phyloP scores from a whole-genome alignment of 2,797 vertebrate genomes.

The Rousettus madagascariensis region DNA sequence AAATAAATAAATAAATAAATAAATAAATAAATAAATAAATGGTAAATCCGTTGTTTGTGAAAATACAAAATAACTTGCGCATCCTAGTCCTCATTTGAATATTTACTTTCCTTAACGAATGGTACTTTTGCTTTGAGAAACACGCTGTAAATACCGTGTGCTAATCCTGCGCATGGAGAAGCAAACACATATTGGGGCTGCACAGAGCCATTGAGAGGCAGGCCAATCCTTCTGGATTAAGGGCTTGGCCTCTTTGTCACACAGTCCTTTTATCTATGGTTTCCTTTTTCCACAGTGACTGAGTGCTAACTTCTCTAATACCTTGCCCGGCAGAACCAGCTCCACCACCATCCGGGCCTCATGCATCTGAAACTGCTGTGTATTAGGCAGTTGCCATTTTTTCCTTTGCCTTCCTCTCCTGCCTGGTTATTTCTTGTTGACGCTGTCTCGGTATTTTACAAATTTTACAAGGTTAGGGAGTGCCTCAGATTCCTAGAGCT shows the following conservation, averaged over 20 bases:
- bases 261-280: fast-evolving
- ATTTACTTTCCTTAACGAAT: not conserved
- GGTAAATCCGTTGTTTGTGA: not conserved
- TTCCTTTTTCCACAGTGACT: not conserved
- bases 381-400: fast-evolving
- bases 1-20: not conserved
- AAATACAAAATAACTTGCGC: not conserved
- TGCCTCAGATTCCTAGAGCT: not conserved
- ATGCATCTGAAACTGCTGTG: not conserved
- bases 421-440: not conserved
- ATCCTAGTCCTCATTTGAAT: not conserved
- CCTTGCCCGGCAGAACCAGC: not conserved
- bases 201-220: not conserved
- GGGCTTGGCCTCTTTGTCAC: too few species aligned
- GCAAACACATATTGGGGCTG: fast-evolving
- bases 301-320: not conserved
- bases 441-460: not conserved
- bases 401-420: not conserved
- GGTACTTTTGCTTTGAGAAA: not conserved
- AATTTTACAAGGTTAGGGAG: not conserved
- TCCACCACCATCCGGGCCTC: not conserved
- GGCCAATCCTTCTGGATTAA: not conserved
- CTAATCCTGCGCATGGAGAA: fast-evolving
- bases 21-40: too few species aligned
- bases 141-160: not conserved